Evolutionary conservation across 2,888 invertebrate genomes (phyloP).

Genomic region (Leuctra nigra): DNA sequence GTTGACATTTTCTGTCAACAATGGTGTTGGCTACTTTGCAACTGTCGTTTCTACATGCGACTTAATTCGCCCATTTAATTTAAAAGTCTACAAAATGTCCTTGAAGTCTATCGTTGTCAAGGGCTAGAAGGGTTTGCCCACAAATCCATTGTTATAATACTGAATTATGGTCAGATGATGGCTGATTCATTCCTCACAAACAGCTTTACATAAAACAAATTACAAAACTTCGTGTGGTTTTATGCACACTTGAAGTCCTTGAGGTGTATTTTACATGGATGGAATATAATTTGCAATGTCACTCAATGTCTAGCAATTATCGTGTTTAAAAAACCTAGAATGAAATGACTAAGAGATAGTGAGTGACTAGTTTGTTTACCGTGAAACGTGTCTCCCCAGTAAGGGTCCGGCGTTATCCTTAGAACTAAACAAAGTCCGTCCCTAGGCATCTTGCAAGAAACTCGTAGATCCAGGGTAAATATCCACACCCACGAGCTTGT

Average conservation of each 20-base stretch:
- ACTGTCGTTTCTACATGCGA: no score
- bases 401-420: constrained; percentile 49
- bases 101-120: no score
- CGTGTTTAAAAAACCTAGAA: not conserved
- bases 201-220: not conserved
- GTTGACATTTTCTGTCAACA: no score
- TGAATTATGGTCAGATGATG: no score
- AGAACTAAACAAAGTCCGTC: constrained; percentile 57
- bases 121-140: no score
- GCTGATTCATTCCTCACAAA: no score
- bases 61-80: no score
- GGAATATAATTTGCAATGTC: not conserved
- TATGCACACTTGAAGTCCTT: not conserved
- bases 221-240: not conserved
- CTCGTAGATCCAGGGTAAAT: no score
- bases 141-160: no score
- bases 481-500: constrained; percentile 1
- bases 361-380: not conserved
- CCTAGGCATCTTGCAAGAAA: constrained; percentile 41
- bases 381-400: constrained; percentile 33
- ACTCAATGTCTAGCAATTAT: not conserved
- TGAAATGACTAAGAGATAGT: no score
- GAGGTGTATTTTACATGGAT: constrained; percentile 1
- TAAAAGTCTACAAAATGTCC: no score
- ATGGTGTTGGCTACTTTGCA: no score